Evolutionary conservation across 2,888 invertebrate genomes (phyloP), one percentile per base, ranked within the genome.

Genomic region (Atethmia centrago): DNA sequence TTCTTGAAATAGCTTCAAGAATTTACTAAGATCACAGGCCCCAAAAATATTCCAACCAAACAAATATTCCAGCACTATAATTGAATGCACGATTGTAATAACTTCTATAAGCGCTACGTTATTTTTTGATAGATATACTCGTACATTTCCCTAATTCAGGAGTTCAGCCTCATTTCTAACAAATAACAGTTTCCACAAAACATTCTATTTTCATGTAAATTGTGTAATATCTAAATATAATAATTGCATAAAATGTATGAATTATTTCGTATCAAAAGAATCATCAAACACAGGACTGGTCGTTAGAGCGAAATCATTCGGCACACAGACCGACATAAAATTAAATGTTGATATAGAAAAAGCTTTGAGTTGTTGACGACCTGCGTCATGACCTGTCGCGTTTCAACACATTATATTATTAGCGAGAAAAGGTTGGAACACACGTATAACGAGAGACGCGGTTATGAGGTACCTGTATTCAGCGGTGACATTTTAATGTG

Each of bases 301-400:
- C 61, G 74, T 69, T 70, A 77, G 31, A 55, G 28, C 68, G 59
- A 71, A 77, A 79, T 81, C 68, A 74, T 73, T 75, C 61, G 53
- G 65, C 74, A 51, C 55, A 80, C 66, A 55, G 59, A 69, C 69
- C 16, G 10, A 71, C 64, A 71, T 72, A 51, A 70, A 77, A 77
- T 53, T n/a, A 53, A 77, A 83, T 75, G 56, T 73, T 71, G 67
- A 71, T 77, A 69, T 36, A 71, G 68, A 74, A 70, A 79, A 63
- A 70, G 59, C 63, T 71, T 47, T 45, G 31, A 68, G 31, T 63
- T 28, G 40, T 28, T 82, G 64, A 78, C 64, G 64, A 69, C 53
- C 49, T 75, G 61, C 79, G 83, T 79, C 85, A 83, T 40, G 56
- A 70, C 21, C 56, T 68, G 64, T 84, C 77, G 65, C 55, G 59